These are phyloP conservation scores for Ochotona princeps DNA, from an alignment of 2,113 vertebrate genomes.

Conservation along the genomic window DNA sequence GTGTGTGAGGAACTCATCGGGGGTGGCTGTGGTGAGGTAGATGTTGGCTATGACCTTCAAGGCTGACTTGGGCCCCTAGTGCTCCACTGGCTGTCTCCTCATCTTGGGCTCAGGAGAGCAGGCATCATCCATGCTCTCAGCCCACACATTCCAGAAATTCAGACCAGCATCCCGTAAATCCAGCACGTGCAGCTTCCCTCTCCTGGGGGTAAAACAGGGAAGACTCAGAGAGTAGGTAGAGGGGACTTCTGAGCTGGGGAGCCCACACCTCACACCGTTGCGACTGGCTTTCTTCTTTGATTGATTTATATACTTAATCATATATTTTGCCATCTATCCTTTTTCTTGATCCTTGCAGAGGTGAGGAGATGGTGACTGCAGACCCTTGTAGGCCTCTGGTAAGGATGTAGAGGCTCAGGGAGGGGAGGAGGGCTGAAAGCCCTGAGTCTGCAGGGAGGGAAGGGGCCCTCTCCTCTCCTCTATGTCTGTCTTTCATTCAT, in stretches of 20 bases:
- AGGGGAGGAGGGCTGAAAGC: too few relatives aligned
- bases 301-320: too few relatives aligned
- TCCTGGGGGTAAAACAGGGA: neutral
- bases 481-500: neutral
- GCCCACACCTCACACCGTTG: neutral
- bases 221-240: neutral
- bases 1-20: neutral
- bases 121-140: accelerated
- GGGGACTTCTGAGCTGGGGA: neutral
- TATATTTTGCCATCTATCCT: too few relatives aligned
- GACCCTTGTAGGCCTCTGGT: too few relatives aligned
- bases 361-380: too few relatives aligned
- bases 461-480: neutral
- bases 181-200: neutral
- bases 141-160: neutral
- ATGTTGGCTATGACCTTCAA: neutral
- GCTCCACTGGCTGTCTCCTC: neutral
- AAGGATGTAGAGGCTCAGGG: too few relatives aligned
- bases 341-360: too few relatives aligned
- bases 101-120: too few relatives aligned
- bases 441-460: too few relatives aligned
- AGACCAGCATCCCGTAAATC: neutral
- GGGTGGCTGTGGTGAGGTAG: accelerated
- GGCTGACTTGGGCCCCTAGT: accelerated
- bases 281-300: too few relatives aligned